phyloP scores from a whole-genome alignment of 2,888 invertebrate genomes.

The Limnephilus marmoratus region DNA sequence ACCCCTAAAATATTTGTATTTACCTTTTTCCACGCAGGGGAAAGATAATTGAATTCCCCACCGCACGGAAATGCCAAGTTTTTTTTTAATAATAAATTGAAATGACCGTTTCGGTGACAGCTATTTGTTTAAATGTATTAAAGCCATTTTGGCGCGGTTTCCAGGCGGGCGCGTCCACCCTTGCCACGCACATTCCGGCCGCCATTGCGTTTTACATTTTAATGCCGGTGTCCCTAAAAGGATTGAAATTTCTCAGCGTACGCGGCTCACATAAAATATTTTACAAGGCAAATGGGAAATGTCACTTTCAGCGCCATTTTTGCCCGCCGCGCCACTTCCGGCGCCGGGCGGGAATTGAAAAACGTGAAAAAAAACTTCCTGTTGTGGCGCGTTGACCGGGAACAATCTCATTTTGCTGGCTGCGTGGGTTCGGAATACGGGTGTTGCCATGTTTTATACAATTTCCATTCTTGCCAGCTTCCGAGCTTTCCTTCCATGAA shows the following conservation, averaged over 20 bases:
- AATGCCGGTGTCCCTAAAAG: conserved; percentile 51
- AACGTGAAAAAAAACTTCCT: conserved; percentile 57
- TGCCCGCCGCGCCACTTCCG: conserved; percentile 65
- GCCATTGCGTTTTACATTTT: conserved; percentile 58
- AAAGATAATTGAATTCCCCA: conserved; percentile 40
- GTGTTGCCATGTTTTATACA: conserved; percentile 46
- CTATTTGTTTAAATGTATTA: conserved; percentile 60
- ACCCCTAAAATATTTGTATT: neutral
- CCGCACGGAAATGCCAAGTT: conserved; percentile 18
- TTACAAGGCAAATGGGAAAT: conserved; percentile 66
- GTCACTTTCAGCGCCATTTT: conserved; percentile 66
- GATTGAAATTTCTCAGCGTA: conserved; percentile 58
- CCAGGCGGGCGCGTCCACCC: conserved; percentile 54
- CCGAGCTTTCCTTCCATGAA: conserved; percentile 1
- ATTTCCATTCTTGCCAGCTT: conserved; percentile 8
- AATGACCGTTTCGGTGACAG: conserved; percentile 54
- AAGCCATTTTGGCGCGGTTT: conserved; percentile 56
- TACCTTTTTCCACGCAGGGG: conserved; percentile 5
- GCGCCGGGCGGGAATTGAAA: conserved; percentile 62
- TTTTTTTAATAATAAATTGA: conserved; percentile 47
- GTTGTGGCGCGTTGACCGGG: conserved; percentile 65
- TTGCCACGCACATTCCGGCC: conserved; percentile 58
- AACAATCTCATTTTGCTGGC: conserved; percentile 64
- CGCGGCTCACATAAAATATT: conserved; percentile 64
- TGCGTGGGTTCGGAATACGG: conserved; percentile 58